A percentile compares a stretch with the other conserved stretches of the same genome.
phyloP scores from a whole-genome alignment of 2,888 invertebrate genomes.

The Acanthosepion lycidas region DNA sequence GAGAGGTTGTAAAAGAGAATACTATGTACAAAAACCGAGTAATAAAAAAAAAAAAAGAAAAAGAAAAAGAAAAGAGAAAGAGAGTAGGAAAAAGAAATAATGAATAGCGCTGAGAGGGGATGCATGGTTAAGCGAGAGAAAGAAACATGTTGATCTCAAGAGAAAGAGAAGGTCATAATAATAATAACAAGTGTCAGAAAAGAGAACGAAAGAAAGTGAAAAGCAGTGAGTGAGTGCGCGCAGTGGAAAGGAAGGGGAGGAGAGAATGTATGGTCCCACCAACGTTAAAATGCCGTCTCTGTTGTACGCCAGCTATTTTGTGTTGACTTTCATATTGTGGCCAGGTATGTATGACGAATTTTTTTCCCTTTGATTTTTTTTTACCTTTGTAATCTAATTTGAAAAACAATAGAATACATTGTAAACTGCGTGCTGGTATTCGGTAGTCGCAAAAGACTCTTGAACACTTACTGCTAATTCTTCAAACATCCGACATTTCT shows the following conservation, averaged over 20 bases:
- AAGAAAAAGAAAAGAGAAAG: too few species aligned
- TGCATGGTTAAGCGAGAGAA: too few species aligned
- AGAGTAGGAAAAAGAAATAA: too few species aligned
- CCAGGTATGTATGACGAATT: not conserved
- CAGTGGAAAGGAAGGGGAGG: not conserved
- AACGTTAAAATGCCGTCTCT: not conserved
- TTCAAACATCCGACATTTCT: not conserved
- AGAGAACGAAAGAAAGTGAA: not conserved
- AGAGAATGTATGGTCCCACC: not conserved
- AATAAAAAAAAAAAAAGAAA: too few species aligned
- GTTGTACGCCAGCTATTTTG: not conserved
- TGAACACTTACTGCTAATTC: not conserved
- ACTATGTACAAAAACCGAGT: too few species aligned
- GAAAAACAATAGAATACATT: not conserved
- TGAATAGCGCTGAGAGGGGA: too few species aligned
- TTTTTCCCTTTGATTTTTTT: not conserved
- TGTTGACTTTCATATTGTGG: conserved; percentile 14
- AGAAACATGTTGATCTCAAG: too few species aligned
- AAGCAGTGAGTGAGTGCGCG: not conserved
- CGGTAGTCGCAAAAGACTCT: not conserved
- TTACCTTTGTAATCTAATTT: not conserved
- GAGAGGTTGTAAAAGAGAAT: too few species aligned
- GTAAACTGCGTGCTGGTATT: not conserved
- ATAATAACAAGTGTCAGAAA: not conserved
- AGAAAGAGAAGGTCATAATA: too few species aligned